Base-by-base conservation (phyloP, 2,113 vertebrate genomes). In the Thymallus thymallus region DNA sequence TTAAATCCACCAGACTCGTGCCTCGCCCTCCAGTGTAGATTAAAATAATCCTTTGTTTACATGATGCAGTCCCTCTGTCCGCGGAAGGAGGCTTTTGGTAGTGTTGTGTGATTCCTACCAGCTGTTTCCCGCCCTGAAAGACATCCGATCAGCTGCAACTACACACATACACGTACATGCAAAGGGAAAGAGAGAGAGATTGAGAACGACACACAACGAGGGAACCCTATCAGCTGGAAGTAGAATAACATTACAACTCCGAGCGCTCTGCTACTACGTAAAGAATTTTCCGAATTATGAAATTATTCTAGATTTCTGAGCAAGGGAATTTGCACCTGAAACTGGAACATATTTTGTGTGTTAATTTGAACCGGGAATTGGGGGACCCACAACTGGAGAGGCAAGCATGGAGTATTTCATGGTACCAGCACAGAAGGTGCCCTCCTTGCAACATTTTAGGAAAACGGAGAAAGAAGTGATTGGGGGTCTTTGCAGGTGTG, bases 81-180 rank as follows among this genome's bases (percentile, higher is more conserved):
- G 94, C 93, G 93, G 94, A 94, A 94, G 94, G 92, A 94, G 93
- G 94, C 86, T 92, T 90, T 92, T 83, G 89, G 88, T 88, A 88
- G 93, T 90, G 94, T 92, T 94, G 90, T 90, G 93, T 94, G 91
- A 92, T 92, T 95, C 93, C 93, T 91, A 95, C 96, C 96, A 98
- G 96, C 96, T 98, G 96, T 98, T 97, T 97, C 96, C 96, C 96
- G 96, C 96, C 96, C 96, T 95, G 95, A 94, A 95, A 94, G 94
- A 93, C 93, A 95, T 93, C 92, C 91, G 93, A 95, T 94, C 95
- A 95, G 94, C 94, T 95, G 94, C 94, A 91, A 92, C 87, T 85
- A 89, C 90, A 91, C 93, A 88, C 88, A 81, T 85, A 82, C 84
- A 76, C 83, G 84, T 87, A 86, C 87, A 88, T 82, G 84, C 92